These are phyloP conservation scores for Nebria ingens DNA, from an alignment of 1,140 invertebrate species.

Conservation along the genomic window DNA sequence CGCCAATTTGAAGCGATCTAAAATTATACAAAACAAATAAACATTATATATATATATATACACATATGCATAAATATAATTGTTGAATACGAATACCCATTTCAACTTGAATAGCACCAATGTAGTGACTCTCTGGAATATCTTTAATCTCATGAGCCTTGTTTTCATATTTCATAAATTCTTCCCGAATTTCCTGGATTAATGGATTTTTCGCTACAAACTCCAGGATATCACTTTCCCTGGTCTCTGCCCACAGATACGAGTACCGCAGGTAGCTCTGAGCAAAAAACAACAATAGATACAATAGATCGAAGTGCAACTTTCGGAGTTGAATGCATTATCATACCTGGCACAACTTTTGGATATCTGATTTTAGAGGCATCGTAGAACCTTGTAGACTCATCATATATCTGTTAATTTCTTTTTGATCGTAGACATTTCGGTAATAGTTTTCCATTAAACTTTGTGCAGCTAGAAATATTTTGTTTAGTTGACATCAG, in stretches of 20 bases:
- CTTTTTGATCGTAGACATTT: constrained; percentile 67
- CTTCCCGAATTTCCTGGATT: constrained; percentile 60
- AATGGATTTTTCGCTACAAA: constrained; percentile 62
- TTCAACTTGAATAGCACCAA: constrained; percentile 57
- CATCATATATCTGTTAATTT: constrained; percentile 58
- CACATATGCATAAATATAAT: background rate
- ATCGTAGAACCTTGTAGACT: constrained; percentile 58
- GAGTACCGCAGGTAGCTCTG: constrained; percentile 45
- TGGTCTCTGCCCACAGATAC: constrained; percentile 60
- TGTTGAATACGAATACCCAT: constrained; percentile 40
- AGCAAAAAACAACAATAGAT: no score
- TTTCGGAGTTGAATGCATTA: no score
- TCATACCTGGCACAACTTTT: constrained; percentile 39
- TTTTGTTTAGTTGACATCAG: background rate
- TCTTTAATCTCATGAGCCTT: constrained; percentile 51
- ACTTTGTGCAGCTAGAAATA: background rate
- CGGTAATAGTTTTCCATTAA: constrained; percentile 52
- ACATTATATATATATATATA: constrained; percentile 8
- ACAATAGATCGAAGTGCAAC: no score
- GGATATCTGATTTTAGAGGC: constrained; percentile 51
- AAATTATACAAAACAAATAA: constrained; percentile 23
- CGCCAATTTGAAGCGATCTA: constrained; percentile 60
- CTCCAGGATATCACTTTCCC: constrained; percentile 50
- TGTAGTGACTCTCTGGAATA: constrained; percentile 47
- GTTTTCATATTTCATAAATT: constrained; percentile 58